Base-by-base conservation (phyloP, 2,113 vertebrate genomes). In the Ciconia stormi region DNA sequence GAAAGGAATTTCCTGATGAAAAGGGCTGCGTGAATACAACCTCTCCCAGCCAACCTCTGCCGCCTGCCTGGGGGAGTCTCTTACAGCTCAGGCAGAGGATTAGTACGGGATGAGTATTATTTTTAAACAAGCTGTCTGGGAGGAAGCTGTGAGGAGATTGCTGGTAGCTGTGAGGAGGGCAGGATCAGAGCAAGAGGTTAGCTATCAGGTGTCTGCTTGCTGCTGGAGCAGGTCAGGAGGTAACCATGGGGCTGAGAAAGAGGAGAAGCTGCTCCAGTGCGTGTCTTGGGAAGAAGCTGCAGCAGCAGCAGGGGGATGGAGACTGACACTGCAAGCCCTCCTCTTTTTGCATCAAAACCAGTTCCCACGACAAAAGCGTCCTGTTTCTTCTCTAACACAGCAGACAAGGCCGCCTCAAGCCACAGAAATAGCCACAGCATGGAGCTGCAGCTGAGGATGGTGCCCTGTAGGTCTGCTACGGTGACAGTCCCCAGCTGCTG, bases 1-100 rank as follows among this genome's bases (percentile, higher is more conserved):
- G 97, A 97, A 97, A 98, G 97, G 98, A 97, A 98, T 98, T 98
- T 98, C 98, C 98, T 95, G 87, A 95, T 81, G 77, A 92, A 87
- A 77, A 82, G 90, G 94, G 66, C 89, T 76, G 84, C 86, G 81
- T 93, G 96, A 97, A 93, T 62, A 88, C 95, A 90, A 72, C 91
- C 94, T 96, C 94, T 85, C 83, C 91, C n/a, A 38, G 85, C 95
- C 85, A 93, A 52, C 93, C 91, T 91, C 90, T 94, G 95, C 95
- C 36, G 95, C 92, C 95, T 93, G 96, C 93, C 85, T 70, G 52
- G 14, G 53, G 93, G 80, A 94, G 63, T 86, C 79, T 95, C 90
- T 84, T 52, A 80, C 2, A 27, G 94, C 93, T 95, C 91, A 90
- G 63, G 94, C 96, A 95, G 95, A 73, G 88, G 93, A 87, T 88